Conservation (phyloP, 1,140 invertebrate genomes). For the Diorhabda elongata region DNA sequence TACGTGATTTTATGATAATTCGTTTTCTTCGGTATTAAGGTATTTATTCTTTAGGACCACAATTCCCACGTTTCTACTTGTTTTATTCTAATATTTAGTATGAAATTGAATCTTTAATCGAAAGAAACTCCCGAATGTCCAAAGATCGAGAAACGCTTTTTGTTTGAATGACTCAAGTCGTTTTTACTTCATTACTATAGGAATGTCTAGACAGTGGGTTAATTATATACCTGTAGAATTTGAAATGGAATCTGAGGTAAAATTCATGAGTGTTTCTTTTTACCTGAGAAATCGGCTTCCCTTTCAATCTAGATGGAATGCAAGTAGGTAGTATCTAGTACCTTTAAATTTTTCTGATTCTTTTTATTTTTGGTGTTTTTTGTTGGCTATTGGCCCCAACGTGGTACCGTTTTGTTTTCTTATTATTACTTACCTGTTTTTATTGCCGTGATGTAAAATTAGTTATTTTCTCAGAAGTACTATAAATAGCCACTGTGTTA, state of each 20-base stretch:
- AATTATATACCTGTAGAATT: slow-evolving; percentile 3
- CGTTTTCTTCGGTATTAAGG: too few relatives aligned
- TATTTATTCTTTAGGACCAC: too few relatives aligned
- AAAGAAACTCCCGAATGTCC: too few relatives aligned
- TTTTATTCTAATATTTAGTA: too few relatives aligned
- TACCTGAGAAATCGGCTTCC: neutral
- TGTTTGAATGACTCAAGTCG: neutral
- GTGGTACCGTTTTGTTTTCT: neutral
- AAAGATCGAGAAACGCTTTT: too few relatives aligned
- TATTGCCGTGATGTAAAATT: neutral
- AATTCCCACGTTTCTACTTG: too few relatives aligned
- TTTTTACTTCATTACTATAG: slow-evolving; percentile 1
- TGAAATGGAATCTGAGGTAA: neutral
- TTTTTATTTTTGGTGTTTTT: neutral
- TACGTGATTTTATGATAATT: too few relatives aligned
- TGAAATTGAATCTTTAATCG: too few relatives aligned
- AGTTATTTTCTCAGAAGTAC: neutral
- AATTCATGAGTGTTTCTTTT: neutral
- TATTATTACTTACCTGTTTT: neutral
- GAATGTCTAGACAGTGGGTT: neutral
- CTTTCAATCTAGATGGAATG: neutral
- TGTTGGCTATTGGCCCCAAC: neutral
- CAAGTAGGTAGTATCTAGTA: neutral
- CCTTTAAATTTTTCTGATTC: neutral
- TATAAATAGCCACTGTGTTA: too few relatives aligned